Base-by-base conservation (phyloP, 2,113 vertebrate species). In the Oncorhynchus clarkii region DNA sequence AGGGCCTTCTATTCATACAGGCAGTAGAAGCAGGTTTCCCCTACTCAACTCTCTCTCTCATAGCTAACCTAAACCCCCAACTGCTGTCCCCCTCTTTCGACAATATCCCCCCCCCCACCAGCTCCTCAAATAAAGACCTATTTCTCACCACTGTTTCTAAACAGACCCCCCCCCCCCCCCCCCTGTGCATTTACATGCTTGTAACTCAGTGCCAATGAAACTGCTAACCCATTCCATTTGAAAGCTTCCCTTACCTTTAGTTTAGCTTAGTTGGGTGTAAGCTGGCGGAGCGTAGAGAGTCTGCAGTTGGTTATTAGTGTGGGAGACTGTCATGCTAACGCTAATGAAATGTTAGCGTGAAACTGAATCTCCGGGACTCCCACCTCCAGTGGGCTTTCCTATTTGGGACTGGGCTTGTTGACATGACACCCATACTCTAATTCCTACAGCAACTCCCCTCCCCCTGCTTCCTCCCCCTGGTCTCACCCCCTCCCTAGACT, bases 1-100 rank as follows among this genome's bases (percentile, higher is more conserved):
- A 94, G 92, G 90, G 86, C 82, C 75, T 72, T 88, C 83, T 88
- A 91, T 93, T 93, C 92, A 93, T 92, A 87, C 82, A 81, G 87
- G 80, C 82, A 82, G 86, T 76, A 74, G 75, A 59, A 85, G 82
- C 80, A 83, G 84, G 88, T 85, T 86, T 88, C 70, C 59, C 79
- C 72, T 78, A 78, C 51, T 78, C 79, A 73, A 79, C 18, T 66
- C 75, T 31, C 59, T 31, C 59, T 54, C n/a, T 13, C 48, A 48
- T 20, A 82, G 83, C 67, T 39, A 74, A 72, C 29, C 83, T 70
- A 70, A 48, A 79, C 72, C 59, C 14, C 59, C 18, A n/a, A 7
- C 59, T 48, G 11, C 29, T 64, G 60, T 20, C 24, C 64, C 29
- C 76, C 85, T 75, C 73, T 80, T 81, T 62, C 39, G 70, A 51